Evolutionary conservation across 2,113 vertebrate genomes (phyloP).

Genomic region (Cyrtonyx montezumae): DNA sequence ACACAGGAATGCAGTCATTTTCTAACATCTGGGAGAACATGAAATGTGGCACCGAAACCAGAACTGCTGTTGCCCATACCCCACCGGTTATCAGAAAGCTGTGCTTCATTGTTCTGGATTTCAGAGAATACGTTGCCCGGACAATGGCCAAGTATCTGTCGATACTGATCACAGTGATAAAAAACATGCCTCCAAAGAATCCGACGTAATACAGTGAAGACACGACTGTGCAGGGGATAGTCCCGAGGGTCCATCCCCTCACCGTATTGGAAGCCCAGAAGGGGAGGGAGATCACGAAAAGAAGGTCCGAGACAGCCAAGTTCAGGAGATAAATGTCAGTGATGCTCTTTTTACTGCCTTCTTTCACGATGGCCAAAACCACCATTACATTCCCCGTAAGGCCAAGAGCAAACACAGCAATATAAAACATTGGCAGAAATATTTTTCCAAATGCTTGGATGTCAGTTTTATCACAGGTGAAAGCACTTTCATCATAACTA

Average conservation of each 20-base stretch:
- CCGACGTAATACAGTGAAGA: slow-evolving; percentile 83
- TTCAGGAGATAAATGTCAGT: slow-evolving; percentile 92
- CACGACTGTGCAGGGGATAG: slow-evolving; percentile 78
- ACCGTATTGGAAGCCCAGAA: slow-evolving; percentile 83
- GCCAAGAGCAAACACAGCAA: slow-evolving; percentile 82
- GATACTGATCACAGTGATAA: slow-evolving; percentile 89
- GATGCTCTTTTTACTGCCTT: slow-evolving; percentile 81
- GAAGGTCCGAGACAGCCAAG: slow-evolving; percentile 87
- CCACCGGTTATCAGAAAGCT: slow-evolving; percentile 74
- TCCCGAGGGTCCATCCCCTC: slow-evolving; percentile 81
- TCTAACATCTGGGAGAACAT: slow-evolving; percentile 63
- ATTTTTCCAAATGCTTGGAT: slow-evolving; percentile 63
- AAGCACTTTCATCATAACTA: slow-evolving; percentile 7
- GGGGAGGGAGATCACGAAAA: slow-evolving; percentile 86
- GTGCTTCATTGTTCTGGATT: slow-evolving; percentile 73
- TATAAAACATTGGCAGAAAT: slow-evolving; percentile 73
- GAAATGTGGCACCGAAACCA: slow-evolving; percentile 87
- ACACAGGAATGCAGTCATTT: slow-evolving; percentile 33
- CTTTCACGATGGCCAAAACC: slow-evolving; percentile 80
- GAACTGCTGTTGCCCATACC: slow-evolving; percentile 80
- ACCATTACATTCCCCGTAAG: slow-evolving; percentile 87
- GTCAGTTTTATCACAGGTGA: slow-evolving; percentile 54
- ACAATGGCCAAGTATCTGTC: slow-evolving; percentile 92
- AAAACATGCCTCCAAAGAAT: slow-evolving; percentile 89
- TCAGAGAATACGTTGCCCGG: slow-evolving; percentile 81